Evolutionary conservation across 2,888 invertebrate genomes (phyloP).

Genomic region (Monoplex corrugatus): DNA sequence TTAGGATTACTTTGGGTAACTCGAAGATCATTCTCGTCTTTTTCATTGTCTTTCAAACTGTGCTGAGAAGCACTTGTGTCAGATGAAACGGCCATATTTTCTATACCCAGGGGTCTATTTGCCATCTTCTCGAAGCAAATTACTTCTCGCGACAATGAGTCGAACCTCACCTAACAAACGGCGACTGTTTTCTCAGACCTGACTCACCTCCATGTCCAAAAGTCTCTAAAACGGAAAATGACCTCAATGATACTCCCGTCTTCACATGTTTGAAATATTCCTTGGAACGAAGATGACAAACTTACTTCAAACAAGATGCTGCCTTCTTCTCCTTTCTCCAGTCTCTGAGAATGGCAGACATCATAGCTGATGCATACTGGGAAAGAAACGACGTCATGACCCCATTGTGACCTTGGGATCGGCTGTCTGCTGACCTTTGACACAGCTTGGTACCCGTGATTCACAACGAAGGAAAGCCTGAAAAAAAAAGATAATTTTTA

Average conservation of each 20-base stretch:
- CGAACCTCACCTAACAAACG: conserved; percentile 46
- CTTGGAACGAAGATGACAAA: background rate
- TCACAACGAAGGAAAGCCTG: background rate
- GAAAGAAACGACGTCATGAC: conserved; percentile 66
- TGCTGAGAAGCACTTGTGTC: conserved; percentile 62
- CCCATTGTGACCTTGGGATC: conserved; percentile 54
- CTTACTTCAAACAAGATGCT: conserved; percentile 55
- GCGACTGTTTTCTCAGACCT: conserved; percentile 51
- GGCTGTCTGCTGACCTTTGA: conserved; percentile 59
- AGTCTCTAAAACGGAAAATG: conserved; percentile 48
- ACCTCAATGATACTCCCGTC: conserved; percentile 20
- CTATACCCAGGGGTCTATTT: conserved; percentile 64
- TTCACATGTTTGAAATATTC: conserved; percentile 54
- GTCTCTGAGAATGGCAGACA: conserved; percentile 63
- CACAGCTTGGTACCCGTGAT: conserved; percentile 43
- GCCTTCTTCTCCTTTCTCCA: conserved; percentile 39
- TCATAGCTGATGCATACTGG: conserved; percentile 63
- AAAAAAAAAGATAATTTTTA: background rate
- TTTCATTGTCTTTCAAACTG: conserved; percentile 61
- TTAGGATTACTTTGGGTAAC: conserved; percentile 57
- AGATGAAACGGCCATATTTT: conserved; percentile 72
- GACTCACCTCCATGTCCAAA: conserved; percentile 50
- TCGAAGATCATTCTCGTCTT: conserved; percentile 66
- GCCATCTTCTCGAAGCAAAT: conserved; percentile 66
- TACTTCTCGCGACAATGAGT: conserved; percentile 48